Conservation (phyloP, 2,888 invertebrate genomes). For the Gibbula magus region DNA sequence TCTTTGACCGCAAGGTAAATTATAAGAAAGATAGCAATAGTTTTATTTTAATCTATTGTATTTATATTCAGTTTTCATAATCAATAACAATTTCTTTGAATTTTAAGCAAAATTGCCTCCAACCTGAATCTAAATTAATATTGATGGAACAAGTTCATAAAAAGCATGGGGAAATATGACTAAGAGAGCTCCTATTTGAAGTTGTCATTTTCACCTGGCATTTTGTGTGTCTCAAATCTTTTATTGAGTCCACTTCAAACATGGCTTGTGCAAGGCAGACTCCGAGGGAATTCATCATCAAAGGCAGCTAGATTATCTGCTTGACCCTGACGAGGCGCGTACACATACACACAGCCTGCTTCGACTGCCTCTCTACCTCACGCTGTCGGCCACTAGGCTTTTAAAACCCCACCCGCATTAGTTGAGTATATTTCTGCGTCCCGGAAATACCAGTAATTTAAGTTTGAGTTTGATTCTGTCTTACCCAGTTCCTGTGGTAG, state of each 20-base stretch:
- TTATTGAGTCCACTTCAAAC: constrained; percentile 19
- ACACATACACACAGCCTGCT: constrained; percentile 15
- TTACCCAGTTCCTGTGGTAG: constrained; percentile 5
- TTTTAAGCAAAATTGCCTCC: too few relatives aligned
- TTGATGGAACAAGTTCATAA: too few relatives aligned
- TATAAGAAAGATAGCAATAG: too few relatives aligned
- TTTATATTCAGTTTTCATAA: too few relatives aligned
- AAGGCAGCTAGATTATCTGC: constrained; percentile 14
- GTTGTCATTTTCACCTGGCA: constrained; percentile 29
- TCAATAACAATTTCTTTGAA: too few relatives aligned
- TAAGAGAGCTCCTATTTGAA: neutral
- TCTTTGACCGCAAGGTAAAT: too few relatives aligned
- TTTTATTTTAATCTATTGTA: too few relatives aligned
- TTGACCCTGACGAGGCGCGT: constrained; percentile 19
- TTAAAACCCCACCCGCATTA: neutral
- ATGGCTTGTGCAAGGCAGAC: constrained; percentile 22
- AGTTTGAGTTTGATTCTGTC: constrained; percentile 6
- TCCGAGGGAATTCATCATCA: constrained; percentile 24
- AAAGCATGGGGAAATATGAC: too few relatives aligned
- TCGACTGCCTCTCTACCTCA: neutral
- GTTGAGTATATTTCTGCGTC: constrained; percentile 1
- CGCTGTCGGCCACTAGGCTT: constrained; percentile 5
- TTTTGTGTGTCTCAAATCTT: constrained; percentile 15
- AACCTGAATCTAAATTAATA: too few relatives aligned
- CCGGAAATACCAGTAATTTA: constrained; percentile 6